A percentile compares a stretch with the other conserved stretches of the same genome.
phyloP scores from a whole-genome alignment of 2,113 vertebrate genomes.

The Dicerorhinus sumatrensis region DNA sequence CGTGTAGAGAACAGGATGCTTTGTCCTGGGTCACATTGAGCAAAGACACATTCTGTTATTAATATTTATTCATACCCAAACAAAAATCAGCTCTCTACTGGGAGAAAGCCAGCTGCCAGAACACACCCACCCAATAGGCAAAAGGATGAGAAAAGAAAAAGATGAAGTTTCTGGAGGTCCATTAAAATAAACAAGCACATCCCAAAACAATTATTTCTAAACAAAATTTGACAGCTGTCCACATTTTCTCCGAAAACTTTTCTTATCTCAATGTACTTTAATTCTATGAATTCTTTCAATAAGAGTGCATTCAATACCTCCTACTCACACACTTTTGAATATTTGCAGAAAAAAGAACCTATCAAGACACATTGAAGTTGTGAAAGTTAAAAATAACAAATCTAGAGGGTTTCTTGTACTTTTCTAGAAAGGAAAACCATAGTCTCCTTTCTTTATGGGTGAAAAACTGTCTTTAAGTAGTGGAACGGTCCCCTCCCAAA shows the following conservation, averaged over 20 bases:
- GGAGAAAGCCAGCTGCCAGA: background rate
- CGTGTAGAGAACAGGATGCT: background rate
- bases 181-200: background rate
- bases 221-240: background rate
- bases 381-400: conserved; percentile 40
- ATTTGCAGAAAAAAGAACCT: background rate
- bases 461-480: background rate
- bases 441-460: background rate
- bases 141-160: conserved; percentile 7
- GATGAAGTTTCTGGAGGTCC: background rate
- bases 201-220: conserved; percentile 47
- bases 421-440: background rate
- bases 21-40: background rate
- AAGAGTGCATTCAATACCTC: background rate
- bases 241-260: background rate
- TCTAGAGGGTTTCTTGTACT: background rate
- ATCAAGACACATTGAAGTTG: background rate
- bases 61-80: conserved; percentile 21
- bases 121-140: background rate
- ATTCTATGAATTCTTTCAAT: background rate
- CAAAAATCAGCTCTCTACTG: background rate
- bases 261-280: background rate
- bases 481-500: background rate
- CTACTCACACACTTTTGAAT: background rate
- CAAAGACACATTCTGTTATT: background rate